These are phyloP conservation scores for Synergus laeviventris DNA, from an alignment of 2,888 invertebrate genomes.

Conservation along the genomic window DNA sequence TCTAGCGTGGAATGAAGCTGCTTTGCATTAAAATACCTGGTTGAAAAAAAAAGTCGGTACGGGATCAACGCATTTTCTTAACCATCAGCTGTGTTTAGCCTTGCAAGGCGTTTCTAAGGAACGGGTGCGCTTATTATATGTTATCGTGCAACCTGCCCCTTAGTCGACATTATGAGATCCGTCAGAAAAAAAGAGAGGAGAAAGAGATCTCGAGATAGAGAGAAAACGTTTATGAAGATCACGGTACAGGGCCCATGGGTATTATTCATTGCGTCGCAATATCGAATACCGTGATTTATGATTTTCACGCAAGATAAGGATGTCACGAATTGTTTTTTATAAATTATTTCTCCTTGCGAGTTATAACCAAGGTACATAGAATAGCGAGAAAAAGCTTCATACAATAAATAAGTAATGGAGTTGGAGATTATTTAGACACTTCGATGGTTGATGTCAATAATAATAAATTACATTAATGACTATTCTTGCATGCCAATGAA, in stretches of 20 bases:
- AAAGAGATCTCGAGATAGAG: conserved; percentile 32
- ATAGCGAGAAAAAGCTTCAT: conserved; percentile 4
- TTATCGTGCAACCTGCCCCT: conserved; percentile 37
- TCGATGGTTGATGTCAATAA: too few relatives aligned
- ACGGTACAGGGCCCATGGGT: conserved; percentile 30
- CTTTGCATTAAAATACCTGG: conserved; percentile 31
- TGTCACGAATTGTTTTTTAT: conserved; percentile 21
- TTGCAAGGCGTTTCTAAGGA: conserved; percentile 28
- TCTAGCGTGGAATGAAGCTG: conserved; percentile 18
- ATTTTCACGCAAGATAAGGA: conserved; percentile 32
- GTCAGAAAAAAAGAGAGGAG: conserved; percentile 15
- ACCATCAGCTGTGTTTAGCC: conserved; percentile 37
- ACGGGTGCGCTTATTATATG: conserved; percentile 41
- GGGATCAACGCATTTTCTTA: conserved; percentile 39
- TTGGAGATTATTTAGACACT: too few relatives aligned
- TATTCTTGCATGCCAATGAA: too few relatives aligned
- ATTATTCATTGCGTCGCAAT: conserved; percentile 35
- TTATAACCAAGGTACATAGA: background rate
- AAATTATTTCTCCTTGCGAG: conserved; percentile 15
- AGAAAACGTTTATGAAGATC: conserved; percentile 39
- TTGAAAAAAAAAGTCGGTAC: conserved; percentile 8
- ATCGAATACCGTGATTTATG: conserved; percentile 39
- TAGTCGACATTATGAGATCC: conserved; percentile 39
- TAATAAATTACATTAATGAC: too few relatives aligned
- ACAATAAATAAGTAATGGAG: conserved; percentile 4